Evolutionary conservation across 2,113 vertebrate genomes (phyloP).

Genomic region (Anguilla japonica): DNA sequence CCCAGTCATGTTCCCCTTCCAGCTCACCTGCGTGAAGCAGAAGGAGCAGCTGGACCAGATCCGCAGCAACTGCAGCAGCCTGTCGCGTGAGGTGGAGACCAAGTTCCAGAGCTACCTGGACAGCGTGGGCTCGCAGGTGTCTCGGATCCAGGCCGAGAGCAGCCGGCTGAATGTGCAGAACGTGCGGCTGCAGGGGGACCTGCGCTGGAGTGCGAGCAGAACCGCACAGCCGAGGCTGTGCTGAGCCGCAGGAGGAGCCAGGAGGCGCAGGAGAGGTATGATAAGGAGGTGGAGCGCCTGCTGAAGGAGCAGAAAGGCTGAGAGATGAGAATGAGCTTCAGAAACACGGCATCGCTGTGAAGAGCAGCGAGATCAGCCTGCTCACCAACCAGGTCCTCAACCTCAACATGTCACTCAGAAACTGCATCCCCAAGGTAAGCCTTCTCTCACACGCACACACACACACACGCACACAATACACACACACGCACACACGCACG

Average conservation of each 20-base stretch:
- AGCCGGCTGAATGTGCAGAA: conserved; percentile 58
- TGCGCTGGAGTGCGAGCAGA: conserved; percentile 49
- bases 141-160: conserved; percentile 59
- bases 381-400: conserved; percentile 22
- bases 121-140: conserved; percentile 58
- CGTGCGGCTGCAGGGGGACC: conserved; percentile 24
- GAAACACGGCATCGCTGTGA: conserved; percentile 42
- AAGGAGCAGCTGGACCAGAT: conserved; percentile 57
- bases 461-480: background rate
- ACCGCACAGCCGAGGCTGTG: background rate
- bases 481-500: background rate
- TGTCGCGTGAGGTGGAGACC: conserved; percentile 63
- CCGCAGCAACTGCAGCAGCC: conserved; percentile 58
- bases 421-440: conserved; percentile 52
- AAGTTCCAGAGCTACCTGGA: conserved; percentile 65
- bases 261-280: conserved; percentile 48
- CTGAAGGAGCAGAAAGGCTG: conserved; percentile 60
- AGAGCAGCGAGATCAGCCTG: conserved; percentile 31
- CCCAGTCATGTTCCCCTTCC: conserved; percentile 64
- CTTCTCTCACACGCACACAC: background rate
- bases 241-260: conserved; percentile 44
- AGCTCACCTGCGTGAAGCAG: conserved; percentile 70
- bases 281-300: conserved; percentile 48
- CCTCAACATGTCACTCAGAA: conserved; percentile 9
- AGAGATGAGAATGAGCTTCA: conserved; percentile 48